phyloP scores from a whole-genome alignment of 2,888 invertebrate species.

The Ennomos fuscantarius region DNA sequence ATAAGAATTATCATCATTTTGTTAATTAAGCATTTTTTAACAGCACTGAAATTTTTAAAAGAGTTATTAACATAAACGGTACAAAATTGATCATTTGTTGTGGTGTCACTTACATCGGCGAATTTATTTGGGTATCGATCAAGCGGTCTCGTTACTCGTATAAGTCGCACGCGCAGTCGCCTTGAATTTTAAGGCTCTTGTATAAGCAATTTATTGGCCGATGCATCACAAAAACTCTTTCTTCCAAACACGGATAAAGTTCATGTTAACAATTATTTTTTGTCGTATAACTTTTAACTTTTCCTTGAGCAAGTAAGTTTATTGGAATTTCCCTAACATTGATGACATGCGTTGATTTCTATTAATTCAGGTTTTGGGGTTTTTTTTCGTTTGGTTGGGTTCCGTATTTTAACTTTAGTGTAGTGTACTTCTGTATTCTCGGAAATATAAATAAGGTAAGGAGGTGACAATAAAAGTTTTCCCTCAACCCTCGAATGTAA shows the following conservation, averaged over 20 bases:
- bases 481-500: slow-evolving; percentile 44
- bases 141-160: slow-evolving; percentile 55
- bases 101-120: slow-evolving; percentile 50
- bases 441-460: slow-evolving; percentile 1
- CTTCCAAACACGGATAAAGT: slow-evolving; percentile 53
- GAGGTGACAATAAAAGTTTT: slow-evolving; percentile 29
- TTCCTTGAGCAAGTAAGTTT: slow-evolving; percentile 16
- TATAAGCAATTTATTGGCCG: slow-evolving; percentile 62
- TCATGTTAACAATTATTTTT: slow-evolving; percentile 47
- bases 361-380: no score
- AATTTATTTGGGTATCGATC: slow-evolving; percentile 67
- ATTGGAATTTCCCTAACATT: slow-evolving; percentile 14
- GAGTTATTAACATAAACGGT: slow-evolving; percentile 42
- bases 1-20: no score
- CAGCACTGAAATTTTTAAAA: slow-evolving; percentile 5
- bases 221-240: slow-evolving; percentile 55
- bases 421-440: neutral
- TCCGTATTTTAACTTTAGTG: neutral
- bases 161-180: slow-evolving; percentile 46
- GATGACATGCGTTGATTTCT: slow-evolving; percentile 6
- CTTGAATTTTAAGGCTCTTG: slow-evolving; percentile 59
- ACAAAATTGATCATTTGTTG: slow-evolving; percentile 55
- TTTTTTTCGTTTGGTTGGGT: neutral
- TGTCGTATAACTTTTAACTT: slow-evolving; percentile 35
- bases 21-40: neutral